Percentiles rank a stretch among this genome's conserved stretches.
Evolutionary conservation across 37 sponge, comb jelly and placozoan species (phyloP).

Genomic region (Trichoplax adhaerens): DNA sequence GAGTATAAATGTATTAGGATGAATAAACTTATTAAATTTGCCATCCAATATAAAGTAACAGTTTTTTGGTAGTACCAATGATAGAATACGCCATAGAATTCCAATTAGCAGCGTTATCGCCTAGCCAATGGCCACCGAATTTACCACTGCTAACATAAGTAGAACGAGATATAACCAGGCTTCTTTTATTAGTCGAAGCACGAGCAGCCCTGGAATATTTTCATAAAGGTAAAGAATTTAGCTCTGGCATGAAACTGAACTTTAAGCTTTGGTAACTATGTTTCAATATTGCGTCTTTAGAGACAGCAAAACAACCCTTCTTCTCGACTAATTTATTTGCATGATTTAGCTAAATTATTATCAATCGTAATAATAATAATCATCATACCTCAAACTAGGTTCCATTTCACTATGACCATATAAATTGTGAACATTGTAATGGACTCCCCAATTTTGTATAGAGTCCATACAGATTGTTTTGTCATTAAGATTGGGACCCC

Average conservation of each 20-base stretch:
- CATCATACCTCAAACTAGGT: too few species aligned
- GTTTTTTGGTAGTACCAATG: conserved; percentile 15
- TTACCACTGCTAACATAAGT: conserved; percentile 41
- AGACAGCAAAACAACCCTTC: too few species aligned
- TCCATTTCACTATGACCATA: conserved; percentile 12
- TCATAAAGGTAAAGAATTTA: neutral
- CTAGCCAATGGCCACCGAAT: conserved; percentile 61
- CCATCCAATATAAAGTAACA: too few species aligned
- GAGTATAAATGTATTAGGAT: neutral
- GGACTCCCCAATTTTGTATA: conserved; percentile 9
- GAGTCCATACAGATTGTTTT: conserved; percentile 9
- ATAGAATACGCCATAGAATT: conserved; percentile 34
- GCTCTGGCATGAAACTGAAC: neutral
- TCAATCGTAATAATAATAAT: too few species aligned
- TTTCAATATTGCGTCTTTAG: too few species aligned
- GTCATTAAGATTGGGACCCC: neutral
- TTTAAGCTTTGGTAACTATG: too few species aligned
- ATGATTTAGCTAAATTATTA: too few species aligned
- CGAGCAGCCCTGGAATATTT: neutral
- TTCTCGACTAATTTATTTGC: too few species aligned
- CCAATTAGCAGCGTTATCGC: conserved; percentile 57
- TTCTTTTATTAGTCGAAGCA: neutral
- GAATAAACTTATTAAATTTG: too few species aligned
- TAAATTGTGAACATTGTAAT: conserved; percentile 4
- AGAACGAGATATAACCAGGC: conserved; percentile 49